phyloP scores from a whole-genome alignment of 2,888 invertebrate species.

The Chymomyza fuscimana region DNA sequence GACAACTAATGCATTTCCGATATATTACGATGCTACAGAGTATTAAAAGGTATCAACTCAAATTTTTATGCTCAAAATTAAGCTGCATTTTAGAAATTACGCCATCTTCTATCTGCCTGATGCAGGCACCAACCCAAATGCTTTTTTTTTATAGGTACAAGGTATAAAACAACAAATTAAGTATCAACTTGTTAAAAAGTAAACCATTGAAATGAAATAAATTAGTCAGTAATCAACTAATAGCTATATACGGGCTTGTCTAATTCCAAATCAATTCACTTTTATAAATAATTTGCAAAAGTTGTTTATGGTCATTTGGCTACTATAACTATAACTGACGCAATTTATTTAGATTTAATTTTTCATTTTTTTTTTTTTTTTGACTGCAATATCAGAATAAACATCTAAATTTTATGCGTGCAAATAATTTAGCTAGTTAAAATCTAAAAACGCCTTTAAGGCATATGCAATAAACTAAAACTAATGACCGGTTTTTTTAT shows the following conservation, averaged over 20 bases:
- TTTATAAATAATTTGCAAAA: slow-evolving; percentile 33
- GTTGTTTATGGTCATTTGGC: slow-evolving; percentile 36
- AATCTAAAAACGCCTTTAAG: slow-evolving; percentile 55
- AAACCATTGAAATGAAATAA: neutral
- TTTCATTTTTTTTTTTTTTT: neutral
- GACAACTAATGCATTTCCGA: too few relatives aligned
- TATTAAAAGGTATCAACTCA: too few relatives aligned
- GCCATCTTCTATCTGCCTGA: neutral
- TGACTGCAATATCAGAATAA: neutral
- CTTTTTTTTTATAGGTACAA: neutral
- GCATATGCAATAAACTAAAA: neutral
- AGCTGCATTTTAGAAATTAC: neutral
- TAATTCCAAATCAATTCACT: slow-evolving; percentile 15
- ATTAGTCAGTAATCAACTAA: slow-evolving; percentile 2
- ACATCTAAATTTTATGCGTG: slow-evolving; percentile 44
- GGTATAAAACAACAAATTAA: neutral
- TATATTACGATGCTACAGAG: too few relatives aligned
- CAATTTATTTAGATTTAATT: slow-evolving; percentile 53
- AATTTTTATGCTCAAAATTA: neutral
- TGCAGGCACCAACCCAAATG: neutral
- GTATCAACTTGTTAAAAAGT: neutral
- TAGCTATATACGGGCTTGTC: neutral
- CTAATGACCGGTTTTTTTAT: neutral
- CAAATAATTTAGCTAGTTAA: slow-evolving; percentile 55
- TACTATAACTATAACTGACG: slow-evolving; percentile 33